Evolutionary conservation across 2,888 invertebrate genomes (phyloP), one percentile per base, ranked within the genome.

Genomic region (Calameuta idolon): DNA sequence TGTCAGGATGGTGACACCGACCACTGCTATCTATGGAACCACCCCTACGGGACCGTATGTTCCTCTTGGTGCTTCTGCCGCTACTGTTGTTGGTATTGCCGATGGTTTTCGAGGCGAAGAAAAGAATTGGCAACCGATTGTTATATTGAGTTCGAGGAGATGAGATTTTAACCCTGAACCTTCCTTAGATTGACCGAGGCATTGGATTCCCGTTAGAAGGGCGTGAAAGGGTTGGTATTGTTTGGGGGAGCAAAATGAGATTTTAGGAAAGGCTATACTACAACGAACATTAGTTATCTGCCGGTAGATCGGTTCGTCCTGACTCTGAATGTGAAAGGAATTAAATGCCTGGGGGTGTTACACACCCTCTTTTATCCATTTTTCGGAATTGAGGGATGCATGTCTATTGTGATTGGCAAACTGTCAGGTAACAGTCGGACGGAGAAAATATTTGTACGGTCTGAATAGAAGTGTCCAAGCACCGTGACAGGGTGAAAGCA

Each of bases 361-460:
- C 3, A 74, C 68, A 79, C 34, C 68, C 73, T 69, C 76, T 31
- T 74, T 74, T 35, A 34, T 5, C 74, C 30, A 31, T 12, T 55
- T 15, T 55, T 40, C 11, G 15, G 34, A 30, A 23, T 31, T 11
- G 23, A 34, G 9, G 55, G 55, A 1, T 9, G 2, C 23, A 1
- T 2, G 23, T 9, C 23, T 55, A 55, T 73, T 73, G 77, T 77
- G 35, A 34, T 69, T 75, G 69, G 37, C 40, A n/a, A 69, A 76
- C 75, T 79, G 81, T 77, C 75, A 74, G 78, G 81, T 83, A 81
- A 88, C 84, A 85, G 83, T 83, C 79, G 82, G 81, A 82, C 76
- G 79, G 83, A 77, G 81, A 84, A 87, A 87, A 88, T 88, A 84
- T 86, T 87, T 86, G 81, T 80, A 82, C 81, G 84, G 83, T 84